Evolutionary conservation across 2,113 vertebrate genomes (phyloP).

Genomic region (Salminus brasiliensis): DNA sequence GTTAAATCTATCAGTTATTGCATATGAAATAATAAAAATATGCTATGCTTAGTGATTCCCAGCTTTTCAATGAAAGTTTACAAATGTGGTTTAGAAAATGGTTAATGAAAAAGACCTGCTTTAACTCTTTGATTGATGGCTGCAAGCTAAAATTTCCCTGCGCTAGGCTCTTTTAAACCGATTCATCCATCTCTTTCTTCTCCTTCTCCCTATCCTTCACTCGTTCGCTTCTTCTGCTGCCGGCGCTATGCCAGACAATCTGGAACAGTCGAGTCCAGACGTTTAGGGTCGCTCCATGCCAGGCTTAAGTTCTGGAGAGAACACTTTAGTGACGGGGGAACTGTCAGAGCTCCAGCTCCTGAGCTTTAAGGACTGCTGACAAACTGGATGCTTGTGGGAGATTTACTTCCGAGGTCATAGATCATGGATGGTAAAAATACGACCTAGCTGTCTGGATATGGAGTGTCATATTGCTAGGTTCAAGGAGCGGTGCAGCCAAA

Average conservation of each 20-base stretch:
- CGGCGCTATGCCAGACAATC: background rate
- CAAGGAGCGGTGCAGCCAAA: background rate
- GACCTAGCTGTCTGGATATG: background rate
- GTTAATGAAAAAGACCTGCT: too few relatives aligned
- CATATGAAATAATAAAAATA: too few relatives aligned
- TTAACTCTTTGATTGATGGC: too few relatives aligned
- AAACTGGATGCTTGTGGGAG: background rate
- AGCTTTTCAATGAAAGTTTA: too few relatives aligned
- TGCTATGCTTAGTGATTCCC: too few relatives aligned
- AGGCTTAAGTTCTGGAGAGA: conserved; percentile 14
- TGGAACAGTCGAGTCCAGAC: conserved; percentile 37
- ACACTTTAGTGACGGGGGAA: background rate
- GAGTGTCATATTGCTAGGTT: background rate
- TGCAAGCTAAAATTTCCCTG: background rate
- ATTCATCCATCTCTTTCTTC: background rate
- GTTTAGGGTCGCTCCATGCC: conserved; percentile 34
- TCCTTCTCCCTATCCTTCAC: background rate
- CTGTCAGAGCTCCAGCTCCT: conserved; percentile 1
- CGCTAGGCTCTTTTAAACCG: background rate
- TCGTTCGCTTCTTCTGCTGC: background rate
- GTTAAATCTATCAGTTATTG: too few relatives aligned
- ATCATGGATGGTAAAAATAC: background rate
- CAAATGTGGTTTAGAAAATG: too few relatives aligned
- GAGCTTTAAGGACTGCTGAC: background rate
- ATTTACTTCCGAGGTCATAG: background rate